Evolutionary conservation across 1,140 invertebrate genomes (phyloP).

Genomic region (Pteromalus puparum): DNA sequence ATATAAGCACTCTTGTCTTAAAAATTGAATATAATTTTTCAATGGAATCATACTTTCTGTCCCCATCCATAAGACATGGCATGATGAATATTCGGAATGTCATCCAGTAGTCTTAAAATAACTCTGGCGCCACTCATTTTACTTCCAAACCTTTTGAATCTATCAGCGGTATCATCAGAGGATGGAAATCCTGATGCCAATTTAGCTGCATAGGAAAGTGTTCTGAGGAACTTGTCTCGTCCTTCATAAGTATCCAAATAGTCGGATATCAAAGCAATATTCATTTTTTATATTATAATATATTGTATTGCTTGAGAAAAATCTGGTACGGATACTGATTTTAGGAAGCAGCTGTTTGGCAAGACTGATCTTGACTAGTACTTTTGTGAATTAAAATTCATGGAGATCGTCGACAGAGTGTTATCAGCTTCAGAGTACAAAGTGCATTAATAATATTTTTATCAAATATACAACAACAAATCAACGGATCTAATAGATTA

Average conservation of each 20-base stretch:
- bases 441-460: background rate
- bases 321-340: background rate
- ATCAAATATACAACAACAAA: slow-evolving; percentile 7
- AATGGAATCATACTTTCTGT: slow-evolving; percentile 72
- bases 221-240: slow-evolving; percentile 80
- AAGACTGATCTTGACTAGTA: background rate
- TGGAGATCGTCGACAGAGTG: background rate
- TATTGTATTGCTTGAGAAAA: background rate
- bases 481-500: background rate
- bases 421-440: background rate
- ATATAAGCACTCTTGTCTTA: background rate
- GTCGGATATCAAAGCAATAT: slow-evolving; percentile 64
- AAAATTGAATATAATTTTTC: slow-evolving; percentile 45
- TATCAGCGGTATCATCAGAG: slow-evolving; percentile 75
- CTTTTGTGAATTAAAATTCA: slow-evolving; percentile 12
- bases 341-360: background rate
- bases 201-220: slow-evolving; percentile 81
- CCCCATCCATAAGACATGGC: slow-evolving; percentile 80
- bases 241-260: slow-evolving; percentile 76
- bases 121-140: slow-evolving; percentile 82
- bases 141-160: slow-evolving; percentile 78
- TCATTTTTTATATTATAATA: slow-evolving; percentile 52
- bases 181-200: slow-evolving; percentile 76
- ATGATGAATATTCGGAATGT: slow-evolving; percentile 82
- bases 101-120: slow-evolving; percentile 84